Base-by-base conservation (phyloP, 1,140 invertebrate genomes). In the Drosophila burlai region DNA sequence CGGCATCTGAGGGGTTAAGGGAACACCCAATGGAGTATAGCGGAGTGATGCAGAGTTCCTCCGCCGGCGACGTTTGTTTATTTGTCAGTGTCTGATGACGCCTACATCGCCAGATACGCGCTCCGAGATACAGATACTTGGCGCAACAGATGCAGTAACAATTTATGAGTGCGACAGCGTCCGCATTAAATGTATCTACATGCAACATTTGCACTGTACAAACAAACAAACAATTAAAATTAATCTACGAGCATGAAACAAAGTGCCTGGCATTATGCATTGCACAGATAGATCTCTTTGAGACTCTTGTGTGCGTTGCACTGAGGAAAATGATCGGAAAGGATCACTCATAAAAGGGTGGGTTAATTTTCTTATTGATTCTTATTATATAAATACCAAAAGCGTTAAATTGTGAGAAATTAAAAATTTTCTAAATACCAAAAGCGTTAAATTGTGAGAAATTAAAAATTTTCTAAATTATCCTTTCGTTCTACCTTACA, bases 221-320 rank as follows among this genome's bases (percentile, higher is more conserved):
- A 74, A 73, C 69, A 89, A 79, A 87, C 85, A 89, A 89, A 89
- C 84, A 89, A 89, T 89, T 89, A 90, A 89, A 87, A 89, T 89
- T 90, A 89, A 89, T 89, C 84, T 90, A 89, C 78, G 74, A 79
- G 59, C 78, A 90, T 84, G 78, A 90, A 84, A 89, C 85, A 89
- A 90, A 89, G 84, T 89, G 85, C 64, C 69, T 80, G 86, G 83
- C 83, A 83, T 77, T 86, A 89, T 89, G 76, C 67, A 66, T 89
- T 76, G 78, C 64, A 60, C 61, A 77, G 63, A 72, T 68, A 69
- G 42, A 71, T 62, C 47, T 52, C 66, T 46, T 40, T 55, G 55
- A 38, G 54, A 26, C 26, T 45, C 42, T 6, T 68, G 10, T 84
- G 15, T 68, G n/a, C 57, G 10, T 18, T 68, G 40, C 67, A 71